A percentile compares a stretch with the other conserved stretches of the same genome.
Evolutionary conservation across 2,113 vertebrate genomes (phyloP).

Genomic region (Alouatta palliata): DNA sequence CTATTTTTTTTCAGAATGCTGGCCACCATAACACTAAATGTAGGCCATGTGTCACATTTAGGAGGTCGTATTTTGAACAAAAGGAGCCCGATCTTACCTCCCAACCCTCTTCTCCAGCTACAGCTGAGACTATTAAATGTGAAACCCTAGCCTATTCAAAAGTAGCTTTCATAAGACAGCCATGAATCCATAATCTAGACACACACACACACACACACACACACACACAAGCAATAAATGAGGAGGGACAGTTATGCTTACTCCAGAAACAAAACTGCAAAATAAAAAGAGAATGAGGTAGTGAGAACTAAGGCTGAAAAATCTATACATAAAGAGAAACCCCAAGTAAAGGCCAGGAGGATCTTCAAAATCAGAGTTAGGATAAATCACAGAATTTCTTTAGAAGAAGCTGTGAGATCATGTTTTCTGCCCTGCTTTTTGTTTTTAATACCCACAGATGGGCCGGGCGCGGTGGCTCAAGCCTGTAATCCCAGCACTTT

Average conservation of each 20-base stretch:
- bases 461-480: too few species aligned
- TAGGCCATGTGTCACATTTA: background rate
- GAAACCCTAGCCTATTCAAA: background rate
- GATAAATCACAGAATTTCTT: background rate
- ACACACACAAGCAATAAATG: background rate
- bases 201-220: background rate
- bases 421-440: background rate
- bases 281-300: background rate
- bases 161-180: background rate
- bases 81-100: background rate
- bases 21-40: background rate
- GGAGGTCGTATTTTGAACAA: background rate
- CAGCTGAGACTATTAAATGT: background rate
- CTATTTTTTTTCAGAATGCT: background rate
- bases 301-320: background rate
- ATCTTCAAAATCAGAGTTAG: background rate
- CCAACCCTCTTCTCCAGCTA: background rate
- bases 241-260: background rate
- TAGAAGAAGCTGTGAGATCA: background rate
- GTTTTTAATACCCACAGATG: background rate
- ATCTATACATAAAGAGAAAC: background rate
- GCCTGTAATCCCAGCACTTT: too few species aligned
- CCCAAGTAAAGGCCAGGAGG: background rate
- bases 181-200: background rate
- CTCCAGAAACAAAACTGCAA: background rate